Base-by-base conservation (phyloP, 2,113 vertebrate genomes). In the Geothlypis trichas region DNA sequence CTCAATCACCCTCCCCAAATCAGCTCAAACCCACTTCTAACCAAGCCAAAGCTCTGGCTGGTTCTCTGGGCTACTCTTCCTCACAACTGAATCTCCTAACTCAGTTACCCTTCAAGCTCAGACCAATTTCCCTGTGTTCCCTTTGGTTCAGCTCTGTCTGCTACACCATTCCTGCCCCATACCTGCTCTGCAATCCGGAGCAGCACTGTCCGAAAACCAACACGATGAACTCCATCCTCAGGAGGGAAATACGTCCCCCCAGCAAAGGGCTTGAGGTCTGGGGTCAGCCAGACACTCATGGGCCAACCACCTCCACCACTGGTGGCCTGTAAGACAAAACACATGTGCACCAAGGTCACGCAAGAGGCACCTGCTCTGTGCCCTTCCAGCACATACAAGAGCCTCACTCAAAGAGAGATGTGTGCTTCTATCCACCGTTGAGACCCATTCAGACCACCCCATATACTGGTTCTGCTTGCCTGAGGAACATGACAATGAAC, bases 201-300 rank as follows among this genome's bases (percentile, higher is more conserved):
- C 87, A 99, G 98, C 72, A 99, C 97, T 0, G 99, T 99, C 79
- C 98, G 99, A 92, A 99, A 98, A 35, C 99, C 99, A 17, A 98
- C 95, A 10, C 97, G 97, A 85, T 98, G 97, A 83, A 98, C 89
- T 28, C 97, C 94, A 66, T 99, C 99, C 79, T 98, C 98, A 7
- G 98, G 99, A 59, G 99, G 98, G 66, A 99, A 99, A 89, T 99
- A 99, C 0, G 99, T 99, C 8, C 99, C 99, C 15, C 99, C 99
- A 28, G 98, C 98, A 84, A 99, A 99, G 54, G 99, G 99, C 93
- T 97, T 98, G 20, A 99, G 99, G 37, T 98, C 98, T 77, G 99
- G 99, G 28, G 99, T 99, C 94, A 99, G 91, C 99, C 99, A 99
- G 39, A 99, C 99, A 9, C 98, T 99, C 99, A 99, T 99, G 14